Percentiles rank a stretch among this genome's conserved stretches.
Evolutionary conservation across 2,113 vertebrate species (phyloP).

Genomic region (Perccottus glenii): DNA sequence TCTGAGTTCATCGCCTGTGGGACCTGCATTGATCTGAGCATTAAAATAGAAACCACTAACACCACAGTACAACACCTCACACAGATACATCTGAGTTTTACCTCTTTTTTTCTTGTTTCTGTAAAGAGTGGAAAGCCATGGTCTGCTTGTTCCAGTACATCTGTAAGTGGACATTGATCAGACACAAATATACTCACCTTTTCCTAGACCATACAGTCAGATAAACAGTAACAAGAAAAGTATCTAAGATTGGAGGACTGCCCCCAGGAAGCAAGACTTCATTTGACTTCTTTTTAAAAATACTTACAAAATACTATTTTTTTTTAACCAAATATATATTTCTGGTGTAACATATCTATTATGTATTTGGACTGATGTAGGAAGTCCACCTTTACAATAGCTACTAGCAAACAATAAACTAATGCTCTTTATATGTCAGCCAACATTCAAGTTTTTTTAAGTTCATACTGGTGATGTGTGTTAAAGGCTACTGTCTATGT

Average conservation of each 20-base stretch:
- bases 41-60: not conserved
- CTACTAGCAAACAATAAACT: no score
- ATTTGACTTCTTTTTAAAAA: not conserved
- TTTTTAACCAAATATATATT: no score
- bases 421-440: no score
- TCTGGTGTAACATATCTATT: no score
- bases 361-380: no score
- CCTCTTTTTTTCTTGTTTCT: slow-evolving; percentile 68
- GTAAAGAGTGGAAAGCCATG: slow-evolving; percentile 63
- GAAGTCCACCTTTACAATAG: no score
- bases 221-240: not conserved
- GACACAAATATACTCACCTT: slow-evolving; percentile 2
- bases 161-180: slow-evolving; percentile 43
- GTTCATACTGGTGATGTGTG: no score
- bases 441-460: no score
- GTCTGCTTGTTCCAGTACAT: slow-evolving; percentile 73
- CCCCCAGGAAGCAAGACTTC: not conserved
- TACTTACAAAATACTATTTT: not conserved
- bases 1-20: slow-evolving; percentile 18
- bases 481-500: not conserved
- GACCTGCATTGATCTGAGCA: slow-evolving; percentile 9
- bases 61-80: not conserved
- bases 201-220: not conserved
- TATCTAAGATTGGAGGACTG: not conserved
- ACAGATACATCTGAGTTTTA: slow-evolving; percentile 37